phyloP scores from a whole-genome alignment of 1,140 invertebrate species.

The Holotrichia oblita region DNA sequence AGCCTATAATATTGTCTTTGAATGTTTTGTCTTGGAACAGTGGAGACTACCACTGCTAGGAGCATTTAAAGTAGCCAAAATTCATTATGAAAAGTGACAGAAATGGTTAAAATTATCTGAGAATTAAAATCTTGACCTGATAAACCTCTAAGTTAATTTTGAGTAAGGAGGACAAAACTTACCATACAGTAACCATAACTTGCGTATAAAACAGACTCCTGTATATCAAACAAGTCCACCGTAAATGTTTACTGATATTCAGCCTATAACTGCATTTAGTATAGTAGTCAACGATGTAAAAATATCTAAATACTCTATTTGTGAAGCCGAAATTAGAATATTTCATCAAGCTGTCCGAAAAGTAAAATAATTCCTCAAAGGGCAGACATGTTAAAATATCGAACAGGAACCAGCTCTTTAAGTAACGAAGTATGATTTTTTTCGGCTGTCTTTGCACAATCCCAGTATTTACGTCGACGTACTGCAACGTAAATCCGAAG shows the following conservation, averaged over 20 bases:
- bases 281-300: slow-evolving; percentile 35
- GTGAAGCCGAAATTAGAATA: neutral
- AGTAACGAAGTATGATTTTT: slow-evolving; percentile 11
- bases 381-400: slow-evolving; percentile 39
- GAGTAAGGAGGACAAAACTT: slow-evolving; percentile 9
- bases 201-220: slow-evolving; percentile 28
- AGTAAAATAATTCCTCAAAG: neutral
- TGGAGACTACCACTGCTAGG: too few species aligned
- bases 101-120: too few species aligned
- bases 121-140: too few species aligned
- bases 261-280: neutral
- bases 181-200: slow-evolving; percentile 37
- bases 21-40: too few species aligned
- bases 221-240: slow-evolving; percentile 40
- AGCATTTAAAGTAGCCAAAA: too few species aligned
- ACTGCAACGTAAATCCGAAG: slow-evolving; percentile 37
- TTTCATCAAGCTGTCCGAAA: neutral
- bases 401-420: slow-evolving; percentile 38
- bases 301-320: slow-evolving; percentile 34
- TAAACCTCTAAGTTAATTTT: too few species aligned
- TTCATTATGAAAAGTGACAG: too few species aligned
- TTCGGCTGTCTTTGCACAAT: slow-evolving; percentile 6
- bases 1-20: too few species aligned
- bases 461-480: slow-evolving; percentile 34
- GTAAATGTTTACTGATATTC: slow-evolving; percentile 38